Conservation (phyloP, 2,888 invertebrate genomes). For the Drosophila mercatorum region DNA sequence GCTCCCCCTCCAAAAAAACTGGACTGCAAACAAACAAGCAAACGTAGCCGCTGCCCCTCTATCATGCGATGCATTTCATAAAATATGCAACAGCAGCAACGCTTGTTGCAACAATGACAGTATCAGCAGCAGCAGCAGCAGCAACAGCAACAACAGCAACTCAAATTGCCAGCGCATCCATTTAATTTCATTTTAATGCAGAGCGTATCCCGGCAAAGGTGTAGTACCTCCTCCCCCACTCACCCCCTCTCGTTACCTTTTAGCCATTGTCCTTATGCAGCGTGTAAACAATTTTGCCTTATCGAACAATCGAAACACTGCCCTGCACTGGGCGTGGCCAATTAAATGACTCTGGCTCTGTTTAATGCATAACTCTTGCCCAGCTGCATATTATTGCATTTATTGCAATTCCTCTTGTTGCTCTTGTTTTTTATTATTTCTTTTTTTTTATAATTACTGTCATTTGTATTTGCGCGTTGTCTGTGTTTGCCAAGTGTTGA, state of each 20-base stretch:
- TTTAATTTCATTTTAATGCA: slow-evolving; percentile 78
- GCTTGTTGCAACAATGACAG: slow-evolving; percentile 42
- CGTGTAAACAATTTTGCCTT: slow-evolving; percentile 65
- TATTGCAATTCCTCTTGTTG: slow-evolving; percentile 31
- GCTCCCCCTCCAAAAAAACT: not conserved
- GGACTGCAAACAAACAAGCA: slow-evolving; percentile 40
- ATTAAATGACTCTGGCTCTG: slow-evolving; percentile 57
- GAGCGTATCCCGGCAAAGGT: slow-evolving; percentile 61
- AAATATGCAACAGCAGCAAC: slow-evolving; percentile 68
- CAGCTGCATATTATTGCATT: slow-evolving; percentile 60
- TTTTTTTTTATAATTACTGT: slow-evolving; percentile 43
- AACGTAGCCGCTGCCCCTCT: slow-evolving; percentile 19
- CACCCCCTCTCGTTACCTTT: not conserved
- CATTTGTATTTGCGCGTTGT: slow-evolving; percentile 58
- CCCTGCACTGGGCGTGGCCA: slow-evolving; percentile 42
- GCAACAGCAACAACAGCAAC: slow-evolving; percentile 18
- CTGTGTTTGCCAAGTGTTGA: slow-evolving; percentile 66
- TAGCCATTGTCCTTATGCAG: slow-evolving; percentile 47
- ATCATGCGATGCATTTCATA: slow-evolving; percentile 41
- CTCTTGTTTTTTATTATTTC: slow-evolving; percentile 21
- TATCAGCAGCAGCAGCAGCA: slow-evolving; percentile 39
- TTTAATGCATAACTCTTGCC: slow-evolving; percentile 63
- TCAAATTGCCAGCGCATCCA: slow-evolving; percentile 63
- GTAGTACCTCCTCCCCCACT: slow-evolving; percentile 5
- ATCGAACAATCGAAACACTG: slow-evolving; percentile 57